A percentile compares a stretch with the other conserved stretches of the same genome.
These are phyloP conservation scores for Chrysopa pallens DNA, from an alignment of 1,140 invertebrate species.

Conservation along the genomic window DNA sequence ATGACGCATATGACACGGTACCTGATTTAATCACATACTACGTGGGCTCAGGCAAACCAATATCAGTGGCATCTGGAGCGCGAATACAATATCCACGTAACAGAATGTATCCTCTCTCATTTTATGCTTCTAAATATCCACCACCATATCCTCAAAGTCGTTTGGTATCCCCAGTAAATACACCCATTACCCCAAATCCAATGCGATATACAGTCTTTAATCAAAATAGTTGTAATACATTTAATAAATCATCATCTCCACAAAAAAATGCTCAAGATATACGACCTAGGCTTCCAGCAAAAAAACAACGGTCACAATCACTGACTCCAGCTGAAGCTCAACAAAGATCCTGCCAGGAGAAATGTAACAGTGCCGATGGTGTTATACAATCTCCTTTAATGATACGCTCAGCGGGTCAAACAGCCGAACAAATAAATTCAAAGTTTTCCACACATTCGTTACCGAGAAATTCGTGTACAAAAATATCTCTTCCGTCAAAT, in stretches of 20 bases:
- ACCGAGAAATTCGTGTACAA: slow-evolving; percentile 22
- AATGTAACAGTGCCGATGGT: slow-evolving; percentile 40
- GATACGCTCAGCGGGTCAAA: slow-evolving; percentile 19
- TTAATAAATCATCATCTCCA: slow-evolving; percentile 25
- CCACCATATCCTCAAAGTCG: slow-evolving; percentile 14
- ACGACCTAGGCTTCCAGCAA: slow-evolving; percentile 39
- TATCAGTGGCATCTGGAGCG: slow-evolving; percentile 74
- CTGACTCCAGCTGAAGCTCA: slow-evolving; percentile 36
- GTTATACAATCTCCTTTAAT: slow-evolving; percentile 29
- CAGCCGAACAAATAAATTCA: slow-evolving; percentile 13
- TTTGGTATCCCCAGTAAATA: slow-evolving; percentile 17
- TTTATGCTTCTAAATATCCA: slow-evolving; percentile 38
- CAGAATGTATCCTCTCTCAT: slow-evolving; percentile 44
- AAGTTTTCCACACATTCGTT: slow-evolving; percentile 37
- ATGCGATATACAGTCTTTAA: neutral
- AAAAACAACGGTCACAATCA: slow-evolving; percentile 48
- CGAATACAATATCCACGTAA: slow-evolving; percentile 63
- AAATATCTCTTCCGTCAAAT: slow-evolving; percentile 17
- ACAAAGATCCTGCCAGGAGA: slow-evolving; percentile 26
- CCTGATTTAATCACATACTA: slow-evolving; percentile 88
- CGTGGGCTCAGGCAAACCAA: slow-evolving; percentile 72
- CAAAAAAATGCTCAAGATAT: slow-evolving; percentile 32
- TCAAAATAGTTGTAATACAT: slow-evolving; percentile 11
- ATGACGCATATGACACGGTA: slow-evolving; percentile 82
- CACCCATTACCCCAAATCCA: slow-evolving; percentile 7